phyloP scores from a whole-genome alignment of 2,888 invertebrate species.

The Sylvicola cinctus region DNA sequence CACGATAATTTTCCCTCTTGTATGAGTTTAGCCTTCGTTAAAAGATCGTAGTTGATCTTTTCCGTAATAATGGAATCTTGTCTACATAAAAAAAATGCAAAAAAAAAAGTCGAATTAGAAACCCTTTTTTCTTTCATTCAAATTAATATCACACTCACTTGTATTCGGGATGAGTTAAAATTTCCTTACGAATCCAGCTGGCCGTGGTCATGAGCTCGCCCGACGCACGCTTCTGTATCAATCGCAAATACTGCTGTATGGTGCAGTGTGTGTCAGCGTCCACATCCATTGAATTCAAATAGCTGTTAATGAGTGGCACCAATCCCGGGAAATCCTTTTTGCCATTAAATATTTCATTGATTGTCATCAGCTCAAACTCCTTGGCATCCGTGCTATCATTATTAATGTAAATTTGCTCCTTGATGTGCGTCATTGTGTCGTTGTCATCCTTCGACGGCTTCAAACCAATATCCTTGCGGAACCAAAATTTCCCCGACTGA shows the following conservation, averaged over 20 bases:
- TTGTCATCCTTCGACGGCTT: constrained; percentile 22
- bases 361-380: constrained; percentile 60
- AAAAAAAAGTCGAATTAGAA: constrained; percentile 6
- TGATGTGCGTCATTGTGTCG: constrained; percentile 22
- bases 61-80: constrained; percentile 80
- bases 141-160: constrained; percentile 41
- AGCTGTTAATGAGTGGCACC: constrained; percentile 82
- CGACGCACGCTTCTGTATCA: constrained; percentile 70
- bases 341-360: constrained; percentile 94
- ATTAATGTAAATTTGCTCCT: constrained; percentile 8
- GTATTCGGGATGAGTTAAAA: constrained; percentile 72
- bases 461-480: constrained; percentile 49
- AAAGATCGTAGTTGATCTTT: constrained; percentile 74
- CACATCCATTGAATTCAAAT: constrained; percentile 86
- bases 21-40: constrained; percentile 53
- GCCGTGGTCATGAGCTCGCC: constrained; percentile 89
- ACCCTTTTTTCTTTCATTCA: background rate
- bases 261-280: constrained; percentile 97
- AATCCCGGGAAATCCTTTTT: constrained; percentile 87
- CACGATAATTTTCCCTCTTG: constrained; percentile 49
- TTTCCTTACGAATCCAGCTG: constrained; percentile 82
- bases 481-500: constrained; percentile 74
- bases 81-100: constrained; percentile 26
- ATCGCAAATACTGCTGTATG: constrained; percentile 84
- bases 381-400: constrained; percentile 19